A percentile compares a stretch with the other conserved stretches of the same genome.
Conservation (phyloP, 2,113 vertebrate genomes). For the Tetrax tetrax region DNA sequence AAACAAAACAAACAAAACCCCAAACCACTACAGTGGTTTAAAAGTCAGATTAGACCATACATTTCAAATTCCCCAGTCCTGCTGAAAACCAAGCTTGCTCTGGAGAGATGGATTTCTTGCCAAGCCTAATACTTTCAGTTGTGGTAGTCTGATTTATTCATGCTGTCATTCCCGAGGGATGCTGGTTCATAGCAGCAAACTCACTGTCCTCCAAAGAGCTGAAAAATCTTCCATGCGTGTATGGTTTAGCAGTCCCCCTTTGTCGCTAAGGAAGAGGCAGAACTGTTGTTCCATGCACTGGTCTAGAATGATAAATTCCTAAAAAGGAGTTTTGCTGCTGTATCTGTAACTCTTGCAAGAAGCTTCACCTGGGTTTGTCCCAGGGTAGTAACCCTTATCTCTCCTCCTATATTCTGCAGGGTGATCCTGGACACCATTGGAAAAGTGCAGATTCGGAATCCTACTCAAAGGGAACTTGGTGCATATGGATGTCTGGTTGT, state of each 20-base stretch:
- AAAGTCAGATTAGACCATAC: background rate
- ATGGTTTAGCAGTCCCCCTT: background rate
- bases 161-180: background rate
- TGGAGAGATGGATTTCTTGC: background rate
- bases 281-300: background rate
- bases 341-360: background rate
- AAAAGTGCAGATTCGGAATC: slow-evolving; percentile 78
- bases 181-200: slow-evolving; percentile 26
- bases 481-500: slow-evolving; percentile 80
- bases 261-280: background rate
- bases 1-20: background rate
- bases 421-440: slow-evolving; percentile 73
- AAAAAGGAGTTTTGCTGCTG: background rate
- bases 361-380: background rate
- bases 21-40: background rate
- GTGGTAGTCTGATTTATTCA: slow-evolving; percentile 20
- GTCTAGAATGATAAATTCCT: background rate
- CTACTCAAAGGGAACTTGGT: slow-evolving; percentile 78
- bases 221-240: background rate
- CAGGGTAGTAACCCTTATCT: background rate
- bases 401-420: slow-evolving; percentile 60
- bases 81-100: background rate
- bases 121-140: slow-evolving; percentile 23
- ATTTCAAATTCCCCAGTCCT: background rate
- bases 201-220: background rate